Conservation (phyloP, 2,797 vertebrate species). For the Protosalanx chinensis region DNA sequence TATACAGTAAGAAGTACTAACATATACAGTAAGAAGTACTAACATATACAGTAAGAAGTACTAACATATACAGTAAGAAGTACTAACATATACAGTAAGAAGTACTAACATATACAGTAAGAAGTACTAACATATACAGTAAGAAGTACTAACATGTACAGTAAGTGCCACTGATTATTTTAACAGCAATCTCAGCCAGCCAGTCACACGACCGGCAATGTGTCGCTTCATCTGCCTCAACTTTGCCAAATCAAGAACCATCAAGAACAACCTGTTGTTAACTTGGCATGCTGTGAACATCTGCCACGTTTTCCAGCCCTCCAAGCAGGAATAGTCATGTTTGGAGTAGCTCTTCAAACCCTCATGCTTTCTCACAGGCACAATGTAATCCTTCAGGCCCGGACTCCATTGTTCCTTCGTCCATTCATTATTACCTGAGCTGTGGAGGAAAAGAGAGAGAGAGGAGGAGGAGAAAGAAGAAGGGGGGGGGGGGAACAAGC, state of each 20-base stretch:
- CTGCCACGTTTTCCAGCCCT: background rate
- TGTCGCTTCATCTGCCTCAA: background rate
- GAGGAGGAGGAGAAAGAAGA: background rate
- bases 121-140: no score
- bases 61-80: no score
- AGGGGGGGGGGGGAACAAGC: constrained; percentile 14
- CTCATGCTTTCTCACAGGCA: background rate
- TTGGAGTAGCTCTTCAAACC: background rate
- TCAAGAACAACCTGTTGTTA: background rate
- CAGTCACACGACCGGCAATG: no score
- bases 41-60: no score
- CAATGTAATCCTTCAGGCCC: background rate
- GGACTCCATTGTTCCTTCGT: background rate
- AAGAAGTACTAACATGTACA: no score
- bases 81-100: no score
- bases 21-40: no score
- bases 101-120: no score
- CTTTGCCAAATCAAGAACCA: background rate
- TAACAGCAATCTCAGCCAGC: no score
- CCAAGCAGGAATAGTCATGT: background rate
- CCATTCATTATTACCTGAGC: background rate
- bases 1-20: no score
- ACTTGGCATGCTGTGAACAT: background rate
- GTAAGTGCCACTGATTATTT: no score
- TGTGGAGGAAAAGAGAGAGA: background rate